Percentiles rank a stretch among this genome's conserved stretches.
These are phyloP conservation scores for Acholoe squamosa DNA, from an alignment of 2,888 invertebrate species.

Conservation along the genomic window DNA sequence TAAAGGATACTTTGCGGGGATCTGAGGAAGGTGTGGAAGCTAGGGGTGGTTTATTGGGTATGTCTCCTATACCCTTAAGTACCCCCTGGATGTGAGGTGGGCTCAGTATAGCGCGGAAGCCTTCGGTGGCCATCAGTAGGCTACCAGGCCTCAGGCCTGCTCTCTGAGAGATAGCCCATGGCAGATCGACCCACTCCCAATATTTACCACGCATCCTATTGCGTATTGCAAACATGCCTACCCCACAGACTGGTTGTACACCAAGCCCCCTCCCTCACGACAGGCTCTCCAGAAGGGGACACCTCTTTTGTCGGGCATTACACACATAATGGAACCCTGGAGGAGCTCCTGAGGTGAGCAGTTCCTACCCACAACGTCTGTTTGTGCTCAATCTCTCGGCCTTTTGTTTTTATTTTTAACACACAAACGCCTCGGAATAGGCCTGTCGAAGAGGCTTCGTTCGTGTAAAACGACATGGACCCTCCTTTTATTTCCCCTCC, in stretches of 20 bases:
- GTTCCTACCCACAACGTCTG: background rate
- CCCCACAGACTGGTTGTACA: background rate
- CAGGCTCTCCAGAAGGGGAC: constrained; percentile 1
- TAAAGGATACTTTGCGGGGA: constrained; percentile 11
- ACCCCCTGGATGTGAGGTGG: background rate
- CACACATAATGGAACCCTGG: constrained; percentile 10
- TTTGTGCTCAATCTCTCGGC: background rate
- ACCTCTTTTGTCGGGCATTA: constrained; percentile 34
- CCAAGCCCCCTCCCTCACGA: background rate
- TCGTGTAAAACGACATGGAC: constrained; percentile 15
- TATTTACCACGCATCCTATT: constrained; percentile 48
- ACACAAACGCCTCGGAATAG: background rate
- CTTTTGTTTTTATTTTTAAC: constrained; percentile 4
- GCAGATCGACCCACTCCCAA: constrained; percentile 35
- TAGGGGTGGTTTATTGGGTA: background rate
- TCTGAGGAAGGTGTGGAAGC: background rate
- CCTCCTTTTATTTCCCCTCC: constrained; percentile 2
- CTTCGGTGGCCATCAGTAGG: background rate
- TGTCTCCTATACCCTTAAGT: background rate
- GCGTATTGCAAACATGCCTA: constrained; percentile 45
- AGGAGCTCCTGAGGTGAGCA: background rate
- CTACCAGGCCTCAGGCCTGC: background rate
- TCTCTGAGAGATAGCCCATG: constrained; percentile 38
- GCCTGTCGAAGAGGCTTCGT: background rate
- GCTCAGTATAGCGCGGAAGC: no score